Evolutionary conservation across 2,888 invertebrate species (phyloP), one percentile per base, ranked within the genome.

Genomic region (Sericinus montela): DNA sequence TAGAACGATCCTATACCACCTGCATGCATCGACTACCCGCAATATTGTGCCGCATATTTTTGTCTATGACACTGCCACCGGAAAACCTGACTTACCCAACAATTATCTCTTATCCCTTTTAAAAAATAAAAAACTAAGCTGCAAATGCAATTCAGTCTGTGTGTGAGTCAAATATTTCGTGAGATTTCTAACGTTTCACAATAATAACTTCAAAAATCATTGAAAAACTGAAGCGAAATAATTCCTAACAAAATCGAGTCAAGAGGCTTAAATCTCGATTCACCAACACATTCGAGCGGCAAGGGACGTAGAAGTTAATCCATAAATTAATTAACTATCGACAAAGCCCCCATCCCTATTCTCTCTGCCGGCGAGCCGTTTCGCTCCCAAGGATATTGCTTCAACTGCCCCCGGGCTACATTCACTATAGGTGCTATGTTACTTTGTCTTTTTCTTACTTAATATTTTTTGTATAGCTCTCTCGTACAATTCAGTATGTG

Each of bases 331-430:
- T 51, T 52, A 57, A 47, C 42, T 51, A 48, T 53, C 54, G 51
- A 55, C 32, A 35, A 34, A 29, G 25, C 14, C 50, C n/a, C 48
- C 60, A 56, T 51, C 56, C 5, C 62, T 58, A 56, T 56, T 53
- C 56, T 60, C 44, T 48, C 36, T 9, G 34, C 15, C 38, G 23
- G 30, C 14, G 14, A 62, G 59, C 55, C 58, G 63, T 59, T 51
- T 56, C 58, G 53, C 55, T 56, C 54, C 50, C 53, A 51, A 60
- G 59, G 67, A 74, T 78, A 79, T 78, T 78, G 68, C 71, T 63
- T 71, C 68, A 60, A 62, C 61, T 57, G 57, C 68, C 75, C 71
- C 51, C 60, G 48, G 65, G 77, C 75, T 38, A 62, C 58, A 36
- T 58, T 63, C 61, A 55, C 50, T 53, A 56, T 60, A 57, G 55